phyloP scores from a whole-genome alignment of 1,140 invertebrate species.

The Drosophila pachea region DNA sequence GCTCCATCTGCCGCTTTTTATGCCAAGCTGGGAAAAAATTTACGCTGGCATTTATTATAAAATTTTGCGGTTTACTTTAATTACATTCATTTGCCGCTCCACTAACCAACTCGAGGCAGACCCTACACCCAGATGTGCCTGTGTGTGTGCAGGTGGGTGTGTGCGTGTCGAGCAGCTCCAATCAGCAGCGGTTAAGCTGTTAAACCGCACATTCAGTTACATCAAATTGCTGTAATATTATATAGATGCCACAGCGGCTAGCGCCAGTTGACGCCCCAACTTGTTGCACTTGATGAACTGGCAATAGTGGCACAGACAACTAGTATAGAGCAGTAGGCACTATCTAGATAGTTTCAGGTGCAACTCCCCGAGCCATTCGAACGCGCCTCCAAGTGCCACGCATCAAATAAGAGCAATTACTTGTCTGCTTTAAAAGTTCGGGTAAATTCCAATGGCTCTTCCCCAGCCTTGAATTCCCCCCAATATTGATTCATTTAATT shows the following conservation, averaged over 20 bases:
- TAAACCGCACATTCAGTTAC: slow-evolving; percentile 5
- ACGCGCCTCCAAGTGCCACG: no score
- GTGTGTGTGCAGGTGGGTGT: slow-evolving; percentile 23
- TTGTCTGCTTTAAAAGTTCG: no score
- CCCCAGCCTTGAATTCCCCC: no score
- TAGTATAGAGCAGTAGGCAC: no score
- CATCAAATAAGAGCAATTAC: no score
- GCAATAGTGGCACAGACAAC: no score
- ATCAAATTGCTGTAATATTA: background rate
- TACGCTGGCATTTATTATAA: slow-evolving; percentile 54
- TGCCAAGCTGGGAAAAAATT: slow-evolving; percentile 33
- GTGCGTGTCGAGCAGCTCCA: slow-evolving; percentile 35
- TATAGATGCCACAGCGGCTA: background rate
- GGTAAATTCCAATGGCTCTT: no score
- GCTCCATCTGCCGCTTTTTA: slow-evolving; percentile 1
- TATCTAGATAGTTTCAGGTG: no score
- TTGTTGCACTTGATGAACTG: background rate
- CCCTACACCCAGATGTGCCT: slow-evolving; percentile 14
- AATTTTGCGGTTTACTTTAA: slow-evolving; percentile 60
- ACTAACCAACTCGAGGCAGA: slow-evolving; percentile 20
- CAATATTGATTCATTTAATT: no score
- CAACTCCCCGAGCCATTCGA: no score
- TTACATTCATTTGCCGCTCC: slow-evolving; percentile 63
- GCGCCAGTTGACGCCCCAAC: background rate
- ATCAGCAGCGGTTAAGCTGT: slow-evolving; percentile 40